phyloP scores from a whole-genome alignment of 2,113 vertebrate species.

The Baryphthengus martii region DNA sequence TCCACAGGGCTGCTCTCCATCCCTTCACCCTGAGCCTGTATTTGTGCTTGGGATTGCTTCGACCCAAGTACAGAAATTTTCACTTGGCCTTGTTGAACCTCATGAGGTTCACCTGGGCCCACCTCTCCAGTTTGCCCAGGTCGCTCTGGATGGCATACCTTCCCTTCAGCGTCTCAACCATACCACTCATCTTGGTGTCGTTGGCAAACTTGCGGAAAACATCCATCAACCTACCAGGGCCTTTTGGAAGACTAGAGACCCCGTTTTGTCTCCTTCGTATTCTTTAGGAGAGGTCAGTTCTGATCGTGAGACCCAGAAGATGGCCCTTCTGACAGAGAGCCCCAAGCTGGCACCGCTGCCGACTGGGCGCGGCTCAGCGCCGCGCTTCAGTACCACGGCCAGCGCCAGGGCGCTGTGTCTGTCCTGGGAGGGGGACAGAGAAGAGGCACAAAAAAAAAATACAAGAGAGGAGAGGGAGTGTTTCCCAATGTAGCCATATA shows the following conservation, averaged over 20 bases:
- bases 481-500: background rate
- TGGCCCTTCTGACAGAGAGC: fast-evolving
- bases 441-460: background rate
- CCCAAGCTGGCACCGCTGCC: fast-evolving
- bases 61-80: background rate
- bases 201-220: background rate
- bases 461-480: background rate
- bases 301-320: fast-evolving
- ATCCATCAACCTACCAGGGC: background rate
- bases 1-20: background rate
- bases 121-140: background rate
- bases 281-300: background rate
- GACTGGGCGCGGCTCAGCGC: fast-evolving
- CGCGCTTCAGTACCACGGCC: background rate
- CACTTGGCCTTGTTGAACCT: background rate
- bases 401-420: too few species aligned
- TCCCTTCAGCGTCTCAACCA: background rate
- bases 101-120: background rate
- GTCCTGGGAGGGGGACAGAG: too few species aligned
- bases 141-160: background rate
- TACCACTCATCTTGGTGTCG: background rate
- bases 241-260: background rate
- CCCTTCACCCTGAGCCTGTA: background rate
- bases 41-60: too few species aligned
- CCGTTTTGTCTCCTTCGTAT: background rate